Conservation (phyloP, 2,797 vertebrate species). For the Streptopelia turtur region DNA sequence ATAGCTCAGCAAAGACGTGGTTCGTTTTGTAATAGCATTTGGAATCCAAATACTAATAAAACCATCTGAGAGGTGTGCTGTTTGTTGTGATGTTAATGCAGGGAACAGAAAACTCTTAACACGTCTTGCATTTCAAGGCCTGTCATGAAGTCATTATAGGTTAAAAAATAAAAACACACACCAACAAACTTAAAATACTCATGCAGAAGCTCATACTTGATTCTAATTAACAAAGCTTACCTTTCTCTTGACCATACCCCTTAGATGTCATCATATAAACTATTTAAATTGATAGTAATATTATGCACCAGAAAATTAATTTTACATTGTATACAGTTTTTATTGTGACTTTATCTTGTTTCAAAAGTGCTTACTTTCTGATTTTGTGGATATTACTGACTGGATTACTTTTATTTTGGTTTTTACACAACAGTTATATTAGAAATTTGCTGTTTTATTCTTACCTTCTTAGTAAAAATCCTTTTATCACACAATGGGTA, state of each 20-base stretch:
- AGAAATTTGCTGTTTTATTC: slow-evolving; percentile 99
- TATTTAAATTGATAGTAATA: slow-evolving; percentile 76
- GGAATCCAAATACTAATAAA: slow-evolving; percentile 18
- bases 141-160: neutral
- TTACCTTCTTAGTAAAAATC: slow-evolving; percentile 99
- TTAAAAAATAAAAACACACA: neutral
- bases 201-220: slow-evolving; percentile 11
- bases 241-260: slow-evolving; percentile 63
- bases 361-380: slow-evolving; percentile 81
- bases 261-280: slow-evolving; percentile 71
- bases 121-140: neutral
- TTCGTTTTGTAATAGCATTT: neutral
- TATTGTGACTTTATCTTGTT: slow-evolving; percentile 81
- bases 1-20: neutral
- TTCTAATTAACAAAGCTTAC: slow-evolving; percentile 70
- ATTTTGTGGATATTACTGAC: slow-evolving; percentile 83
- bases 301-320: slow-evolving; percentile 79
- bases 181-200: slow-evolving; percentile 25
- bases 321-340: slow-evolving; percentile 75
- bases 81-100: slow-evolving; percentile 3
- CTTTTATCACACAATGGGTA: slow-evolving; percentile 99
- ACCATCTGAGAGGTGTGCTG: neutral
- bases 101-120: slow-evolving; percentile 10
- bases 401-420: slow-evolving; percentile 86
- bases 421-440: slow-evolving; percentile 86